Conservation (phyloP, 2,888 invertebrate genomes). For the Tipula unca region DNA sequence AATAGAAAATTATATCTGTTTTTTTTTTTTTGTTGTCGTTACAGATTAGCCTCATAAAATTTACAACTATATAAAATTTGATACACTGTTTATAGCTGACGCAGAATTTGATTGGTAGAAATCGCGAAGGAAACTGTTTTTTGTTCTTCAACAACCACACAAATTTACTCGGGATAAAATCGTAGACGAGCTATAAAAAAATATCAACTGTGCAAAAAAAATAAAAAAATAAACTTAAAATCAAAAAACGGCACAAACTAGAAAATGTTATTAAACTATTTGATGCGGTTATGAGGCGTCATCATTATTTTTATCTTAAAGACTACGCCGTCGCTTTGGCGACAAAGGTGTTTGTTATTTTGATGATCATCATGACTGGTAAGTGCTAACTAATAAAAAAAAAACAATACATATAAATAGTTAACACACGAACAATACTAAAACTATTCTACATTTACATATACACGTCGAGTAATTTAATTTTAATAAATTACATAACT, state of each 20-base stretch:
- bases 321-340: background rate
- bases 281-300: slow-evolving; percentile 16
- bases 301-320: slow-evolving; percentile 14
- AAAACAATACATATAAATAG: background rate
- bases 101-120: background rate
- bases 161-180: background rate
- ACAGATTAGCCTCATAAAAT: background rate
- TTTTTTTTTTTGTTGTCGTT: background rate
- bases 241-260: background rate
- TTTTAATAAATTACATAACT: background rate
- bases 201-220: no score
- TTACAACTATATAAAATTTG: background rate
- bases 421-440: background rate
- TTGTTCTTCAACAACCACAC: background rate
- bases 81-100: background rate
- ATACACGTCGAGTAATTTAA: background rate
- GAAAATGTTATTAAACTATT: background rate
- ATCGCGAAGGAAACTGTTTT: background rate
- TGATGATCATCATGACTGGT: slow-evolving; percentile 4
- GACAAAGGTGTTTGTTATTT: slow-evolving; percentile 9
- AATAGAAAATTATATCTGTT: background rate
- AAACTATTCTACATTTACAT: background rate
- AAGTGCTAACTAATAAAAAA: background rate
- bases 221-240: background rate
- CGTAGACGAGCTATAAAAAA: background rate